phyloP scores from a whole-genome alignment of 2,888 invertebrate genomes.

The Dusona sp. region DNA sequence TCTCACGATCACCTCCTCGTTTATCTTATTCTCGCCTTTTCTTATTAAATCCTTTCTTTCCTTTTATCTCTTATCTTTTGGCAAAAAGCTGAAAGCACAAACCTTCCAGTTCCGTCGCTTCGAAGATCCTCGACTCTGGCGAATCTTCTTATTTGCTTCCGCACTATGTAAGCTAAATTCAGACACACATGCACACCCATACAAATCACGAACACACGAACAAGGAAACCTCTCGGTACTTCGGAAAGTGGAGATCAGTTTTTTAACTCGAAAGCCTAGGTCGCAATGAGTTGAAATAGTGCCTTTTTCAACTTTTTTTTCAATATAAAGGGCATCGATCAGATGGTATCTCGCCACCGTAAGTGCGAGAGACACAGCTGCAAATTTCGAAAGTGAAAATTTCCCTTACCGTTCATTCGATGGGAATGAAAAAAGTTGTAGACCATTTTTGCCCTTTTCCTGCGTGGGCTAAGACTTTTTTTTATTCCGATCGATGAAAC shows the following conservation, averaged over 20 bases:
- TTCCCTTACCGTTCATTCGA: too few relatives aligned
- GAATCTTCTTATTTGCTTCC: conserved; percentile 6
- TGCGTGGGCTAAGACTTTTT: too few relatives aligned
- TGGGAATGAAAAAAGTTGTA: too few relatives aligned
- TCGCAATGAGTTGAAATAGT: not conserved
- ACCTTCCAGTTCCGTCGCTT: conserved; percentile 8
- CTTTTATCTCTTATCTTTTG: not conserved
- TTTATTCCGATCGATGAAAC: too few relatives aligned
- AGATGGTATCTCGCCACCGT: too few relatives aligned
- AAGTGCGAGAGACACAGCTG: too few relatives aligned
- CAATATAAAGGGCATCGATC: too few relatives aligned
- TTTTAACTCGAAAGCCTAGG: not conserved
- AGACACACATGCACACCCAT: not conserved
- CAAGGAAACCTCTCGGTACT: not conserved
- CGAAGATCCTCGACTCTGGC: not conserved
- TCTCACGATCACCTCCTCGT: not conserved
- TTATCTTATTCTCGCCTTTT: not conserved
- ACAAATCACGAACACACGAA: not conserved
- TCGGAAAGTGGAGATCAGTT: not conserved
- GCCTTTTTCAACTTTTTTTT: not conserved
- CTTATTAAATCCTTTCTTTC: not conserved
- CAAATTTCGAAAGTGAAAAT: too few relatives aligned
- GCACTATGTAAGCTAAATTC: conserved; percentile 8
- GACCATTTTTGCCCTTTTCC: too few relatives aligned
- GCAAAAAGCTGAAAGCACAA: not conserved